Base-by-base conservation (phyloP, 2,797 vertebrate species). In the Gymnoscopelus braueri region DNA sequence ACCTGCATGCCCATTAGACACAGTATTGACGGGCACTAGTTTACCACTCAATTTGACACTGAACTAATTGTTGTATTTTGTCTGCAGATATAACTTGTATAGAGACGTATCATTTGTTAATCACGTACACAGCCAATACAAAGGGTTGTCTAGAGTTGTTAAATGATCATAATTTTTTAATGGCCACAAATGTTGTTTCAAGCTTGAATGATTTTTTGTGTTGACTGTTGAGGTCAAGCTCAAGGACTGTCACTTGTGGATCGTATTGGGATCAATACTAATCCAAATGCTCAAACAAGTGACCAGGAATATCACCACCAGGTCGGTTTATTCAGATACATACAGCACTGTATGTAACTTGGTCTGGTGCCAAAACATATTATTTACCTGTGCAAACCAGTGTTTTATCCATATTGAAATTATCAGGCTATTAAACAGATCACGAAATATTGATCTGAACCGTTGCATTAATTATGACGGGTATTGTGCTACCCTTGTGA, bases 401-500 rank as follows among this genome's bases (percentile, higher is more conserved):
- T 29, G 9, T 52, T 48, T 52, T 67, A 47, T 73, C 39, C 52
- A 50, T 49, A 60, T 68, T 32, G 44, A 58, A 67, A 67, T 81
- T 58, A 69, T 53, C 49, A 59, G 8, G 52, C 12, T 66, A 71
- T 53, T 15, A 60, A 29, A 39, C 23, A 59, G 24, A 62, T 69
- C 60, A 76, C 51, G 13, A 69, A 56, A 58, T 78, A 82, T 88
- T 84, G 67, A 87, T 85, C 84, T 75, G 77, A 88, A 57, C 78
- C 51, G 62, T 80, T 82, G 55, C 48, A 67, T 80, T 89, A 81
- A 89, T 91, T 88, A 66, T 80, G 78, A 77, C 88, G 63, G 68
- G 69, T 65, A 74, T 65, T 72, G 70, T 15, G 3, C 67, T 78
- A 71, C 73, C 73, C 74, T 79, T 71, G 71, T 73, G 65, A 70